Base-by-base conservation (phyloP, 2,113 vertebrate species). In the Vombatus ursinus region DNA sequence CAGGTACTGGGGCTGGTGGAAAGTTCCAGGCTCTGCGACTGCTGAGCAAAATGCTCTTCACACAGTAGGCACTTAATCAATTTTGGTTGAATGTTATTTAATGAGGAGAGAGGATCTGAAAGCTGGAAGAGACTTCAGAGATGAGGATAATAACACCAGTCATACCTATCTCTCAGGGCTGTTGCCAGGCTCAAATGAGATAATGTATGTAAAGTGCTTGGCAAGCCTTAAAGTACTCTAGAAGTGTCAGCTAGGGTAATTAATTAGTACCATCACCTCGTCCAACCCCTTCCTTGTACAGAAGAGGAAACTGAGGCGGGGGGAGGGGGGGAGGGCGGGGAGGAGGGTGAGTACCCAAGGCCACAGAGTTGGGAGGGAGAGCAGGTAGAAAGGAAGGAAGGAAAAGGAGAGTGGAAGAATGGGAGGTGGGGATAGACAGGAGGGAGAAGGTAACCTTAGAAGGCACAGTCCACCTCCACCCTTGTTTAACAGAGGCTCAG, bases 311-410 rank as follows among this genome's bases (percentile, higher is more conserved):
- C 37, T 84, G 68, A 84, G 52, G 16, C 96, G 93, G 95, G 54
- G 91, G 92, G 96, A 95, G 94, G 96, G 54, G 91, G 92, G 96
- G 96, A 94, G 96, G 96, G 96, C 94, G 96, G 94, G 54, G 91
- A 91, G 96, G 96, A 95, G 96, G 97, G 97, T 96, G 93, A 95
- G 96, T 57, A 96, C 93, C 96, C 96, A 98, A 96, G 92, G 97
- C 97, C 97, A 97, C 97, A 98, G 97, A 97, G 97, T 97, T 97
- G 96, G 96, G 96, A 97, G 97, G 96, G 96, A 96, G 97, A 97
- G 97, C 96, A 95, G 97, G 93, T 95, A 96, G 96, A 95, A 97
- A 97, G 97, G 97, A 96, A 97, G 96, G 96, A 97, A 97, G 94
- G 94, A 44, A 47, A 93, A 48, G 28, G 61, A 93, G 95, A 92